Evolutionary conservation across 1,140 invertebrate species (phyloP).

Genomic region (Whitmania pigra): DNA sequence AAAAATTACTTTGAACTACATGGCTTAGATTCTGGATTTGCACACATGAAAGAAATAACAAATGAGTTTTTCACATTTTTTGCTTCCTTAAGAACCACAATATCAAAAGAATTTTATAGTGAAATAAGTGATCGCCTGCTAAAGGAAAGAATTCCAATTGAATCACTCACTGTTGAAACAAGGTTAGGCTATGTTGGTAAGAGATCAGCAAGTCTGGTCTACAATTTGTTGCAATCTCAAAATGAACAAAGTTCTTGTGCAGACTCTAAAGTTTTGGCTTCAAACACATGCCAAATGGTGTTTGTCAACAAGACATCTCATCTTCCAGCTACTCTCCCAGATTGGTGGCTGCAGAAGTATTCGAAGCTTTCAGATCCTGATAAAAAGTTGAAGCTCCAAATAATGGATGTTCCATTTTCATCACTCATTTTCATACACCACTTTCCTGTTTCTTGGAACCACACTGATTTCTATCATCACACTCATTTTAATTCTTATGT

Average conservation of each 20-base stretch:
- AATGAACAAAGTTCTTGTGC: too few relatives aligned
- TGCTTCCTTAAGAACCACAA: constrained; percentile 1
- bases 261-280: background rate
- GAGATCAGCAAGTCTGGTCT: constrained; percentile 1
- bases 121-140: background rate
- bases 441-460: background rate
- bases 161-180: background rate
- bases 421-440: background rate
- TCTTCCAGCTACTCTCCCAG: background rate
- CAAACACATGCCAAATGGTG: background rate
- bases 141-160: background rate
- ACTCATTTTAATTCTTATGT: constrained; percentile 6
- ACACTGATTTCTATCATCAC: background rate
- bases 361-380: background rate
- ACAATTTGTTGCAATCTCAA: background rate
- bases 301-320: background rate
- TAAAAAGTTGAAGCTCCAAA: background rate
- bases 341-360: constrained; percentile 1
- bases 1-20: constrained; percentile 1
- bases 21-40: background rate
- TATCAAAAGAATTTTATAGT: constrained; percentile 5
- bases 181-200: constrained; percentile 12
- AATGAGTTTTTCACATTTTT: constrained; percentile 8
- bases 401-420: background rate
- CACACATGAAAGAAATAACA: background rate